Evolutionary conservation across 2,888 invertebrate genomes (phyloP).

Genomic region (Nebria brevicollis): DNA sequence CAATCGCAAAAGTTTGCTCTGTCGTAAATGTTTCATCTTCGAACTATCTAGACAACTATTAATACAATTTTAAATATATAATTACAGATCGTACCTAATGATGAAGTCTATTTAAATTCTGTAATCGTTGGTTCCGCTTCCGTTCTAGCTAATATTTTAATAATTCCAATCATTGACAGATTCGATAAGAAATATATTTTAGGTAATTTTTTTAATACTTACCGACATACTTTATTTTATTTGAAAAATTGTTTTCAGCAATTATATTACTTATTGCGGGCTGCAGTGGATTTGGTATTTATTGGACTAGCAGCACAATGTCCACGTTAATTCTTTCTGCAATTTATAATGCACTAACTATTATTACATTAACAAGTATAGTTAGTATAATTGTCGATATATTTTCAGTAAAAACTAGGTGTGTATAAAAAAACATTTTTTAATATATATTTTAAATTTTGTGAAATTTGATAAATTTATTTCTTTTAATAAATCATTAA

Average conservation of each 20-base stretch:
- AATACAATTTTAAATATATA: background rate
- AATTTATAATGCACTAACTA: conserved; percentile 66
- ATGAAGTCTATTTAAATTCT: conserved; percentile 73
- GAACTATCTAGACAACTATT: background rate
- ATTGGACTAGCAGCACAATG: conserved; percentile 66
- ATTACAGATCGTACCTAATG: conserved; percentile 13
- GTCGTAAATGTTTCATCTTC: conserved; percentile 54
- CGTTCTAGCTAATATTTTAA: conserved; percentile 72
- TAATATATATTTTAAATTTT: too few species aligned
- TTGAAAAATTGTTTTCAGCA: background rate
- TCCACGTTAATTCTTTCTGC: conserved; percentile 68
- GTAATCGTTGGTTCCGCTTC: conserved; percentile 73
- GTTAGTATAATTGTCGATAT: conserved; percentile 65
- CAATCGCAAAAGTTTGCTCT: conserved; percentile 54
- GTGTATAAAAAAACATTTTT: conserved; percentile 36
- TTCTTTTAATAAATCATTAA: too few species aligned
- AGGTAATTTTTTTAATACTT: conserved; percentile 58
- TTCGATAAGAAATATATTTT: conserved; percentile 67
- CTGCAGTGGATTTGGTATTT: conserved; percentile 58
- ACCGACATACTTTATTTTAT: background rate
- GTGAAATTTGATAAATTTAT: too few species aligned
- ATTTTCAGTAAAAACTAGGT: conserved; percentile 76
- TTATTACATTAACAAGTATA: background rate
- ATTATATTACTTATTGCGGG: conserved; percentile 11
- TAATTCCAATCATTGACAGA: conserved; percentile 65